Conservation (phyloP, 2,113 vertebrate species). For the Speoplatyrhinus poulsoni region DNA sequence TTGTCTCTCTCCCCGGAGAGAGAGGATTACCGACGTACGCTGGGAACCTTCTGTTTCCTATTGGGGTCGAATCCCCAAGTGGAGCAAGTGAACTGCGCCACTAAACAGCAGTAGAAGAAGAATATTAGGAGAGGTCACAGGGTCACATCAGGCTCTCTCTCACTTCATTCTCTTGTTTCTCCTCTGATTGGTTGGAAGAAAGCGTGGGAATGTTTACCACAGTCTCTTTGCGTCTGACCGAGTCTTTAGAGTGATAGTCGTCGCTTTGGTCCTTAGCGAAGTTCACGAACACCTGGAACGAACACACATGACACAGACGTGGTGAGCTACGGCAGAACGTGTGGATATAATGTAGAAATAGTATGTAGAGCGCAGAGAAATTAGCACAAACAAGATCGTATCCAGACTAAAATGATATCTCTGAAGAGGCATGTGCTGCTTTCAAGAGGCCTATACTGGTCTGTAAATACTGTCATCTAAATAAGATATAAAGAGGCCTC, state of each 20-base stretch:
- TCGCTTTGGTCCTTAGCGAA: constrained; percentile 99
- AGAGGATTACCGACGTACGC: no score
- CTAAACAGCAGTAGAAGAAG: no score
- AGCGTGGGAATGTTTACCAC: constrained; percentile 78
- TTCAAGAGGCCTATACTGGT: background rate
- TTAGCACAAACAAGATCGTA: no score
- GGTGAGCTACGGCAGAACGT: background rate
- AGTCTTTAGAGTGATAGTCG: constrained; percentile 92
- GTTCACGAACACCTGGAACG: constrained; percentile 94
- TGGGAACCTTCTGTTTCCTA: constrained; percentile 80
- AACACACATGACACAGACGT: constrained; percentile 2
- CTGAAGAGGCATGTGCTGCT: background rate
- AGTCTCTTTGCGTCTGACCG: constrained; percentile 85
- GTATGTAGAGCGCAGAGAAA: background rate
- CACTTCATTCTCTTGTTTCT: constrained; percentile 44
- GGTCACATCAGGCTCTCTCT: constrained; percentile 90
- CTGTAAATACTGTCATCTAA: background rate
- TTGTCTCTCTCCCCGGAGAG: constrained; percentile 44
- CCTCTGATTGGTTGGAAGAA: constrained; percentile 58
- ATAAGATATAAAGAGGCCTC: background rate
- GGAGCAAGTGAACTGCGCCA: no score
- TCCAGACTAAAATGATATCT: no score
- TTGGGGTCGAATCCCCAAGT: no score
- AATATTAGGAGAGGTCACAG: background rate
- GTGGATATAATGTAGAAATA: background rate